Evolutionary conservation across 2,888 invertebrate genomes (phyloP).

Genomic region (Nudaria mundana): DNA sequence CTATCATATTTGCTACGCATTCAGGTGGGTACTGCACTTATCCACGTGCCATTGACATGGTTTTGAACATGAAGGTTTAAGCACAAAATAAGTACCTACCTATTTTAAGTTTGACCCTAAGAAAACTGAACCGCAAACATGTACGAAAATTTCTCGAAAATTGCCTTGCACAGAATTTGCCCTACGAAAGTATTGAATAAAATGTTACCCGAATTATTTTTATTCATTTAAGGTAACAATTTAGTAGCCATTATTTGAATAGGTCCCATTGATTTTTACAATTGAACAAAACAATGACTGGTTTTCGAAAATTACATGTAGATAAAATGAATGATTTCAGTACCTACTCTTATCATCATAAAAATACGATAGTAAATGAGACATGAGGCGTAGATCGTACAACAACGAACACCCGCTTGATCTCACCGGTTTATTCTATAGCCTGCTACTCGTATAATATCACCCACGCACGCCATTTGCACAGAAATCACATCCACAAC

Average conservation of each 20-base stretch:
- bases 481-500: conserved; percentile 48
- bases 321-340: too few relatives aligned
- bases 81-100: too few relatives aligned
- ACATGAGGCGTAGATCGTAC: conserved; percentile 18
- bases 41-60: conserved; percentile 49
- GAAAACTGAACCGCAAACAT: too few relatives aligned
- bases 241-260: conserved; percentile 30
- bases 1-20: conserved; percentile 54
- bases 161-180: too few relatives aligned
- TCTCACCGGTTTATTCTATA: conserved; percentile 42
- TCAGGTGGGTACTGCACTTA: conserved; percentile 30
- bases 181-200: too few relatives aligned
- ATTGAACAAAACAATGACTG: too few relatives aligned
- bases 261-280: conserved; percentile 4
- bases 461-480: conserved; percentile 55
- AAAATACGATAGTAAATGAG: too few relatives aligned
- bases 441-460: too few relatives aligned
- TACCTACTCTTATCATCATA: too few relatives aligned
- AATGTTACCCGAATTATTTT: conserved; percentile 15
- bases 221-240: conserved; percentile 18
- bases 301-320: too few relatives aligned
- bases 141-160: too few relatives aligned
- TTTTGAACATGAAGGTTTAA: conserved; percentile 42
- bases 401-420: conserved; percentile 34
- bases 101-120: too few relatives aligned